These are phyloP conservation scores for Caenorhabditis doughertyi DNA, from an alignment of 2,888 invertebrate genomes.

Conservation along the genomic window DNA sequence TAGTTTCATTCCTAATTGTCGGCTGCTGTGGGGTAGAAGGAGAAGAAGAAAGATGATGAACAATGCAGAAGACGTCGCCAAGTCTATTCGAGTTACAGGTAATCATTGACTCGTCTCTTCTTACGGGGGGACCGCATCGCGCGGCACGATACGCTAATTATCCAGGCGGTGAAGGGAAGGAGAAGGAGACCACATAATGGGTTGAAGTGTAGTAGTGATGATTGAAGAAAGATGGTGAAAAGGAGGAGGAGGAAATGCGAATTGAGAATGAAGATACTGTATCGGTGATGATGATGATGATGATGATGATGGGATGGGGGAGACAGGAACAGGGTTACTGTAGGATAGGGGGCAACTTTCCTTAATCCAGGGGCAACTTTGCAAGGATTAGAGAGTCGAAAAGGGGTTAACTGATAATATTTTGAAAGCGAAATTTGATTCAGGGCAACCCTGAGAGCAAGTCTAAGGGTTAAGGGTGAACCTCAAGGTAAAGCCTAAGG, in stretches of 20 bases:
- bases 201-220: conserved; percentile 43
- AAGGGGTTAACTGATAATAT: too few species aligned
- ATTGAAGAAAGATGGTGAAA: too few species aligned
- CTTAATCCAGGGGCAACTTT: neutral
- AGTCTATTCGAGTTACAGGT: conserved; percentile 60
- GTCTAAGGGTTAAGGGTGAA: too few species aligned
- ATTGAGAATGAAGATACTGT: conserved; percentile 50
- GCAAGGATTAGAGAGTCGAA: neutral
- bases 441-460: too few species aligned
- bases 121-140: neutral
- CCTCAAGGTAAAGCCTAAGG: too few species aligned
- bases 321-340: neutral
- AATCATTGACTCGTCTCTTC: conserved; percentile 61
- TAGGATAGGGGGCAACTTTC: neutral
- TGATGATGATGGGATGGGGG: conserved; percentile 7
- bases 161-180: conserved; percentile 34
- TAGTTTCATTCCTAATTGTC: conserved; percentile 63
- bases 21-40: conserved; percentile 17
- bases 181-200: conserved; percentile 46
- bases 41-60: conserved; percentile 20
- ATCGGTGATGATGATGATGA: conserved; percentile 41
- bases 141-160: conserved; percentile 57
- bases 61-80: conserved; percentile 44
- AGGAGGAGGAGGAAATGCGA: neutral
- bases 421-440: too few species aligned